These are phyloP conservation scores for Conus ventricosus DNA, from an alignment of 1,140 invertebrate species.

Conservation along the genomic window DNA sequence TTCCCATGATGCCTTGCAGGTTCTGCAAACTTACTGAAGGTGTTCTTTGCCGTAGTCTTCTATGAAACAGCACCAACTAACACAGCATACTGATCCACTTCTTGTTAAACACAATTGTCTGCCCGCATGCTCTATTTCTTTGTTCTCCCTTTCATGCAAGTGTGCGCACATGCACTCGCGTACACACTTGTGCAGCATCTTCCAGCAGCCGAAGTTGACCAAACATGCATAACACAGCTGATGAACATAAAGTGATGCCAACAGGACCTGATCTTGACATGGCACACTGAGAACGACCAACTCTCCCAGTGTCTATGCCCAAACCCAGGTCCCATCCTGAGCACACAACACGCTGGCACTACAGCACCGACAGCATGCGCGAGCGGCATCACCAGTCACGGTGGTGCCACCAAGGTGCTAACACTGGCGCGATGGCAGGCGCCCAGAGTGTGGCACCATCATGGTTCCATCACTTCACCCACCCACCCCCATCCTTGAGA, in stretches of 20 bases:
- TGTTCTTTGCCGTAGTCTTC: no score
- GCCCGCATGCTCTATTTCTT: no score
- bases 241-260: background rate
- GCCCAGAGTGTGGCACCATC: constrained; percentile 5
- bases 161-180: no score
- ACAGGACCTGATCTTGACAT: background rate
- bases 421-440: constrained; percentile 26
- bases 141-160: no score
- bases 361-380: background rate
- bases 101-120: no score
- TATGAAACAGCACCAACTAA: no score
- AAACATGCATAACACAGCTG: no score
- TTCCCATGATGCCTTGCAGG: no score
- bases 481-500: background rate
- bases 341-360: background rate
- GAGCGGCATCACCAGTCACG: background rate
- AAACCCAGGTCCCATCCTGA: background rate
- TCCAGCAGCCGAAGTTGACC: no score
- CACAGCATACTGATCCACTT: no score
- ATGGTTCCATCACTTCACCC: background rate
- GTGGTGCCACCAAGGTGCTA: background rate
- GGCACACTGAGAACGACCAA: background rate
- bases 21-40: no score
- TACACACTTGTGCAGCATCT: no score
- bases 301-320: background rate